Base-by-base conservation (phyloP, 2,113 vertebrate species). In the Ancistrus triradiatus region DNA sequence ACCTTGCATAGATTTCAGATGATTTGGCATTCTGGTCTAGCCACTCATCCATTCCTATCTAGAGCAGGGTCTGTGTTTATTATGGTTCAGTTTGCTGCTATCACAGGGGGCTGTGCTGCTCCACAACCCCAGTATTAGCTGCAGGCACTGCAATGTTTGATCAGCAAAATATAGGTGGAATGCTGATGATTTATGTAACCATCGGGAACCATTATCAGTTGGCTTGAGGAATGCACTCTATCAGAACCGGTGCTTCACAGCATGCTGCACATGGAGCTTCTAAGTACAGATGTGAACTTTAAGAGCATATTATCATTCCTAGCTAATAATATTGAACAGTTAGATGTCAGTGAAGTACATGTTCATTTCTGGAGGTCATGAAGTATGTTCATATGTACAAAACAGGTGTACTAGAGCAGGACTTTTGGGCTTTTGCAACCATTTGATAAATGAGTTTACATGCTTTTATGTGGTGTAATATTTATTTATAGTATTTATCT, bases 11-110 rank as follows among this genome's bases (percentile, higher is more conserved):
- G 44, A 63, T 25, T 64, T 55, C n/a, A 48, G 56, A 69, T 49
- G 44, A 74, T 75, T 64, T 73, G 77, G 42, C 56, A 49, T 73
- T 74, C 66, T 38, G 59, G 17, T 27, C 38, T 64, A 73, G 70
- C 43, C 59, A 24, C 55, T 75, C 4, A 46, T 79, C 74, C 63
- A 69, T 77, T 74, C 69, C 53, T 61, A 55, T 50, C 59, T 50
- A 67, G 63, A 70, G 24, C 6, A 31, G 40, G 58, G 50, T 64
- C 46, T 40, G 28, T 63, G 21, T 73, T 46, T 55, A 57, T 52
- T 68, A 69, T 52, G 24, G 27, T 17, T 19, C 44, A 22, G n/a
- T 37, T 10, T 14, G 10, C 7, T 4, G 22, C 17, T 43, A 56
- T 64, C 40, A 55, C 22, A 18, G 15, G 42, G 38, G 47, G 18